Conservation (phyloP, 2,797 vertebrate genomes). For the Ispidina picta region DNA sequence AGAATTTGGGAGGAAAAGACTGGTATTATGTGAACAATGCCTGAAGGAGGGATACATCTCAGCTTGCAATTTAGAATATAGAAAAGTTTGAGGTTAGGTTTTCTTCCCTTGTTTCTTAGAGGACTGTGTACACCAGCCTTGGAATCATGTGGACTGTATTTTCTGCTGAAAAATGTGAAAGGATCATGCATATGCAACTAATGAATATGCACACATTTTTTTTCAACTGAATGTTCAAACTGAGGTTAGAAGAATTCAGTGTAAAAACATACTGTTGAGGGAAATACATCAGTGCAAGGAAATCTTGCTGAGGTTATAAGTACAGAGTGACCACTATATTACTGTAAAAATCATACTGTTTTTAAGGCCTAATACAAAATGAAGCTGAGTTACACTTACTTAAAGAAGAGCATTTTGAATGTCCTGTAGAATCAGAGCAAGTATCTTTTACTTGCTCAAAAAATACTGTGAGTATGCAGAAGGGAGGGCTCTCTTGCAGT, state of each 20-base stretch:
- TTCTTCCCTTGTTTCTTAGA: not conserved
- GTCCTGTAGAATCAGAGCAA: not conserved
- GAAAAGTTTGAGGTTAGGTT: not conserved
- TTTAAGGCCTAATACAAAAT: not conserved
- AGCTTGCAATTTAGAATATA: not conserved
- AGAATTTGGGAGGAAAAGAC: not conserved
- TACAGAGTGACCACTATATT: not conserved
- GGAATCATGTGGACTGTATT: not conserved
- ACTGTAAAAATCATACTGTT: not conserved
- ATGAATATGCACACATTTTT: not conserved
- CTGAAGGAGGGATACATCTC: not conserved
- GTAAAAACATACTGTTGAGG: not conserved
- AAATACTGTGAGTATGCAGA: not conserved
- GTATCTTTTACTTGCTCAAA: not conserved
- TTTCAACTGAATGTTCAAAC: not conserved
- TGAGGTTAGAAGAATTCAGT: not conserved
- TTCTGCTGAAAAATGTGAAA: not conserved
- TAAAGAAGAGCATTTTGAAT: not conserved
- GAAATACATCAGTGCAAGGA: not conserved
- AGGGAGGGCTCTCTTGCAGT: not conserved
- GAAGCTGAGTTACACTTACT: not conserved
- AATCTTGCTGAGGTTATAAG: not conserved
- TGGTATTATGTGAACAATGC: not conserved
- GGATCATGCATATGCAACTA: not conserved
- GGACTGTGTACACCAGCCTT: not conserved